Evolutionary conservation across 2,888 invertebrate species (phyloP), one percentile per base, ranked within the genome.

Genomic region (Luperina testacea): DNA sequence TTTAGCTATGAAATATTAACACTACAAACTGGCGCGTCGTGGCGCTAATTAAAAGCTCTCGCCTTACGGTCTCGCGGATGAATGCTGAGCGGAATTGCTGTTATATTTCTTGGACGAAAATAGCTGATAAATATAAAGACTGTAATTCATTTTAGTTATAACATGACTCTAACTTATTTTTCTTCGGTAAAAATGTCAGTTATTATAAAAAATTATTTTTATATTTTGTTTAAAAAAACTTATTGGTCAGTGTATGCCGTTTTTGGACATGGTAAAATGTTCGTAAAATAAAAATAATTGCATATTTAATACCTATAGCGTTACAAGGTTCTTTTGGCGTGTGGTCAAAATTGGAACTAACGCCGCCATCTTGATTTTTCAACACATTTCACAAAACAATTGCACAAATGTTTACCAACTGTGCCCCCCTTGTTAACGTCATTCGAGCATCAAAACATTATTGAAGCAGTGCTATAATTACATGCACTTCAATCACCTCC

Each of bases 11-110:
- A 88, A 87, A 88, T 88, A 87, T 88, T 77, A 88, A 81, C 83
- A 86, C 85, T 82, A 82, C 74, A 84, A 80, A 79, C 81, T 77
- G 73, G 83, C 82, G 81, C 84, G 84, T 65, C 53, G 72, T 65
- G 74, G 59, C 57, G 84, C 81, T 89, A 91, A 91, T 92, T 92
- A 90, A 84, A 83, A 89, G 77, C 80, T 81, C 81, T 78, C 84
- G 72, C 76, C 13, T 76, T 67, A 38, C 57, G 17, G 42, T 57
- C 75, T 82, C 75, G 17, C 72, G 64, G 63, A 80, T 77, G 73
- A 83, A 81, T 76, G 80, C 67, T 68, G 75, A 61, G 51, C 64
- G 48, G n/a, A 78, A 69, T 72, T 72, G 57, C 67, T 71, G 42
- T 64, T 59, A 53, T 77, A 42, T 77, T 76, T 71, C 71, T 67